These are phyloP conservation scores for Heterocephalus glaber DNA, from an alignment of 2,113 vertebrate genomes.

Conservation along the genomic window DNA sequence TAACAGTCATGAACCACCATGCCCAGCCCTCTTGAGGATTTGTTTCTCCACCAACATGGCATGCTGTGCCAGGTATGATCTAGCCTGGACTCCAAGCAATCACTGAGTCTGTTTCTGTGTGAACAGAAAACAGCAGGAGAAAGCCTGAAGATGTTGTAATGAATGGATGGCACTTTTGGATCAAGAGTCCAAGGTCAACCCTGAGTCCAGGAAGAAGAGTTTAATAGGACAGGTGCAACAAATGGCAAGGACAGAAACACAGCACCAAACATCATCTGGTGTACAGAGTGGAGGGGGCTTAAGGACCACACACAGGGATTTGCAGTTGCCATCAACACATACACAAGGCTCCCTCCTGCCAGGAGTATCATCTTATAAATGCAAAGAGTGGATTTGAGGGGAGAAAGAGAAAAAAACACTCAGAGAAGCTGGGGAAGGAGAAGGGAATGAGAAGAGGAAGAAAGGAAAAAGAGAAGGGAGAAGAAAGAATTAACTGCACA, in stretches of 20 bases:
- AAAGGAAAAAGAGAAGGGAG: rapidly evolving
- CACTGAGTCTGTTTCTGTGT: not conserved
- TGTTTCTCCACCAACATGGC: not conserved
- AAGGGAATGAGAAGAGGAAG: too few relatives aligned
- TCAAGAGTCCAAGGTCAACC: not conserved
- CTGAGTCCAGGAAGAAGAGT: not conserved
- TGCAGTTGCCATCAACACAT: not conserved
- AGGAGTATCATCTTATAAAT: not conserved
- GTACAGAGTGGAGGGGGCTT: too few relatives aligned
- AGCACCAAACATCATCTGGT: not conserved
- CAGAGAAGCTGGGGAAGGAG: rapidly evolving
- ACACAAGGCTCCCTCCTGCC: not conserved
- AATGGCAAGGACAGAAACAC: not conserved
- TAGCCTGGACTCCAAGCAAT: not conserved
- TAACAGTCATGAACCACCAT: not conserved
- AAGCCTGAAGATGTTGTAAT: not conserved
- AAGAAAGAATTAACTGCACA: not conserved
- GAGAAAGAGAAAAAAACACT: not conserved
- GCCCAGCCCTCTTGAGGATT: not conserved
- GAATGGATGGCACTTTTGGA: not conserved
- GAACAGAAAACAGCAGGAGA: not conserved
- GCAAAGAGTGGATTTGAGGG: not conserved
- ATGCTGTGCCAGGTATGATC: not conserved
- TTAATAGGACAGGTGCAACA: not conserved
- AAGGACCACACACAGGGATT: not conserved